phyloP scores from a whole-genome alignment of 1,140 invertebrate species.

The Holcopasites calliopsidis region DNA sequence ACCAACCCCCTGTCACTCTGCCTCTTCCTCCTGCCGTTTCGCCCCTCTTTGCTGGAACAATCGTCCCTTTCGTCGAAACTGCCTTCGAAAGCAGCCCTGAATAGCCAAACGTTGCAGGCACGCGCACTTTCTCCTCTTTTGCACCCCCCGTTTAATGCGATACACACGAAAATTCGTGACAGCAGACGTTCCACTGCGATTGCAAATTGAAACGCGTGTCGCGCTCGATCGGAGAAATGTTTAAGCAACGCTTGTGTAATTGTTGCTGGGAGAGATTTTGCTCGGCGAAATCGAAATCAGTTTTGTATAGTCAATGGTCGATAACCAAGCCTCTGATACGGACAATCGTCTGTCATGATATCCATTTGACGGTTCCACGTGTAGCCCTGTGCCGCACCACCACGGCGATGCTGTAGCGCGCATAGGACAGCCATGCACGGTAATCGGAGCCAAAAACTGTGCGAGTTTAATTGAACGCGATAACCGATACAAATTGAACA shows the following conservation, averaged over 20 bases:
- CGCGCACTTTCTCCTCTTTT: not conserved
- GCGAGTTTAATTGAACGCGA: constrained; percentile 51
- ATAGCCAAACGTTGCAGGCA: not conserved
- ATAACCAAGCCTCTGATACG: not conserved
- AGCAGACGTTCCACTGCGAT: constrained; percentile 66
- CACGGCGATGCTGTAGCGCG: not conserved
- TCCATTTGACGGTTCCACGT: constrained; percentile 8
- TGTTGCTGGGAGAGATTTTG: constrained; percentile 9
- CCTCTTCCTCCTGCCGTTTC: constrained; percentile 9
- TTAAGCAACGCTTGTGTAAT: constrained; percentile 23
- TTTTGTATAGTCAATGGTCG: too few relatives aligned
- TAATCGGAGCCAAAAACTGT: constrained; percentile 47
- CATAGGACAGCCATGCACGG: not conserved
- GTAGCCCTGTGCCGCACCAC: not conserved
- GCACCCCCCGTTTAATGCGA: constrained; percentile 49
- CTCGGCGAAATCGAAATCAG: constrained; percentile 2
- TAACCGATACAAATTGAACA: constrained; percentile 48
- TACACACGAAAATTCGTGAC: constrained; percentile 52
- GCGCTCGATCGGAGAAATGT: constrained; percentile 51
- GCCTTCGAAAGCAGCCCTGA: constrained; percentile 36
- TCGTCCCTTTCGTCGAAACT: constrained; percentile 36
- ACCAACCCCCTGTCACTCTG: not conserved
- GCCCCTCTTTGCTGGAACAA: constrained; percentile 8
- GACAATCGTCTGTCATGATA: not conserved
- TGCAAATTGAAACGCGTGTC: constrained; percentile 64